Conservation (phyloP, 2,797 vertebrate genomes). For the Tinamus major region DNA sequence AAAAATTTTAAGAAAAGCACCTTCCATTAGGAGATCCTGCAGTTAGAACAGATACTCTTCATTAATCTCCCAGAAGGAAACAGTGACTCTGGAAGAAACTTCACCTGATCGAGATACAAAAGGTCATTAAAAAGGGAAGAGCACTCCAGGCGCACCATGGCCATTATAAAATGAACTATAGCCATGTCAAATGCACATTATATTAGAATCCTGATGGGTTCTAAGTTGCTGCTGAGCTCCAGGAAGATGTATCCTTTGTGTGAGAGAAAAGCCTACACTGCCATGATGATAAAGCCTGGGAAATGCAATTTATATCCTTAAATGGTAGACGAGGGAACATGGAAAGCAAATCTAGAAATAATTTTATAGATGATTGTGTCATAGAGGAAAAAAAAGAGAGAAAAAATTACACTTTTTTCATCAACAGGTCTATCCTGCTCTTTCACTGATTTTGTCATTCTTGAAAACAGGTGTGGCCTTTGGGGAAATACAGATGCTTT, state of each 20-base stretch:
- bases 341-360: neutral
- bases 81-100: neutral
- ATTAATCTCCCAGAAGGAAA: neutral
- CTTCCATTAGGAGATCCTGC: neutral
- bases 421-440: neutral
- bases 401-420: neutral
- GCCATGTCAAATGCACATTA: neutral
- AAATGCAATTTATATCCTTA: neutral
- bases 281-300: neutral
- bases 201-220: neutral
- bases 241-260: neutral
- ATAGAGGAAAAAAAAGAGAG: neutral
- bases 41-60: neutral
- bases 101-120: neutral
- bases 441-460: constrained; percentile 22
- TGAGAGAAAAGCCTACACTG: neutral
- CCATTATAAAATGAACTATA: neutral
- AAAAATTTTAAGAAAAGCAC: neutral
- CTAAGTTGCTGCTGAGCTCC: neutral
- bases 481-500: neutral
- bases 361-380: neutral
- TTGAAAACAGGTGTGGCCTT: neutral
- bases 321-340: neutral
- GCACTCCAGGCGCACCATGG: neutral
- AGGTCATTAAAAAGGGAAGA: neutral